Evolutionary conservation across 2,888 invertebrate species (phyloP), one percentile per base, ranked within the genome.

Genomic region (Alcis repandata): DNA sequence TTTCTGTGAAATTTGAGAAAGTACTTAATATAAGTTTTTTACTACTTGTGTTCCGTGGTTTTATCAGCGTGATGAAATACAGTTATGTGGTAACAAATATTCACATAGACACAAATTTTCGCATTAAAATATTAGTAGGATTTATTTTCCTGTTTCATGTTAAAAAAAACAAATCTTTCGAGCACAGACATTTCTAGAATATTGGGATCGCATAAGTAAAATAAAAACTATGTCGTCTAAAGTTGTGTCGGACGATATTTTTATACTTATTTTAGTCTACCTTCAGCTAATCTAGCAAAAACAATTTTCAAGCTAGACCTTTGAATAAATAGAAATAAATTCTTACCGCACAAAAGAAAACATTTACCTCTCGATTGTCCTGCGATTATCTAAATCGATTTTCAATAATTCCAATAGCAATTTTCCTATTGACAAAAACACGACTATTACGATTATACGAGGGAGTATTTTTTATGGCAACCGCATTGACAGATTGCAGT

Each of bases 401-500:
- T 67, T 68, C 63, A 63, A 62, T 69, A 63, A 63, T 69, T 70
- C 61, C n/a, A 8, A 27, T 54, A 52, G 51, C 52, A 60, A 61
- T 60, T 66, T 64, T 62, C 49, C 52, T 59, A 48, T 61, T 56
- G 58, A 66, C 56, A 70, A 70, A 63, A 66, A 67, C 61, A n/a
- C 11, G 56, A 62, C 33, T 63, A 46, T 57, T 58, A 51, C 67
- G 33, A 33, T 59, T 56, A 56, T 67, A 56, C 56, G 45, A 51
- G 22, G 43, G 45, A 58, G 48, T 20, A 41, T 38, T 73, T 73
- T 71, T 73, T 73, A 51, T 63, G 36, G 10, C 48, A 45, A 73
- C 70, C 68, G 51, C 73, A 73, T 67, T 71, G 73, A 73, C 70
- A 73, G 63, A 73, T 73, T 69, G 69, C 69, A 61, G 15, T 59